A percentile compares a stretch with the other conserved stretches of the same genome.
Conservation (phyloP, 2,797 vertebrate genomes). For the Myotis pilosus region DNA sequence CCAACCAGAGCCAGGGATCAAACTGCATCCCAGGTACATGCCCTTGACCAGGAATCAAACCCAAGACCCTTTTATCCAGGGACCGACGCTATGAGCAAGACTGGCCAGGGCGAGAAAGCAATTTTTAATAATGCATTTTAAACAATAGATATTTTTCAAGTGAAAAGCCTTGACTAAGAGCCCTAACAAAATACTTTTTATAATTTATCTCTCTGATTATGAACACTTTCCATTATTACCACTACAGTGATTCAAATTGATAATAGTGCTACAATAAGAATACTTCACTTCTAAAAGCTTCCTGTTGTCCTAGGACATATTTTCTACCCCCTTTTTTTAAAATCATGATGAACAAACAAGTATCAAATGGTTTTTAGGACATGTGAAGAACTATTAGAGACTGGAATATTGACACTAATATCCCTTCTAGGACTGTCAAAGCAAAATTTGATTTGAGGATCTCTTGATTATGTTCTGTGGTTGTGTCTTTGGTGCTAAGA, state of each 20-base stretch:
- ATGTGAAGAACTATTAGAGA: neutral
- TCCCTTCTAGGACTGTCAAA: neutral
- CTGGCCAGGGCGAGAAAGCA: neutral
- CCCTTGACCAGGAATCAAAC: too few relatives aligned
- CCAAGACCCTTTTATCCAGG: too few relatives aligned
- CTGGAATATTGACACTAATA: neutral
- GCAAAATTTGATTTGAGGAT: constrained; percentile 49
- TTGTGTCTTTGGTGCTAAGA: constrained; percentile 40
- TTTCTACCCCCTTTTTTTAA: neutral
- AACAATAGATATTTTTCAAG: neutral
- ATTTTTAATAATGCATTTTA: constrained; percentile 39
- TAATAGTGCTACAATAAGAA: neutral
- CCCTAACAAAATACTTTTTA: neutral
- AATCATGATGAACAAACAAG: constrained; percentile 20
- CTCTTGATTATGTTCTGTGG: constrained; percentile 26
- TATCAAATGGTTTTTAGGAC: neutral
- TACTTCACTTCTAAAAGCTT: constrained; percentile 30
- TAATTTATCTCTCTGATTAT: constrained; percentile 13
- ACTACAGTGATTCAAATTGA: neutral
- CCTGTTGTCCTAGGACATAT: constrained; percentile 10
- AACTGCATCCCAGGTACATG: too few relatives aligned
- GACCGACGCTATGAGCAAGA: too few relatives aligned
- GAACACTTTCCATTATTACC: neutral
- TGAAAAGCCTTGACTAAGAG: neutral
- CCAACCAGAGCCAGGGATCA: too few relatives aligned